Percentiles rank a stretch among this genome's conserved stretches.
Conservation (phyloP, 2,888 invertebrate genomes). For the Zele albiditarsus region DNA sequence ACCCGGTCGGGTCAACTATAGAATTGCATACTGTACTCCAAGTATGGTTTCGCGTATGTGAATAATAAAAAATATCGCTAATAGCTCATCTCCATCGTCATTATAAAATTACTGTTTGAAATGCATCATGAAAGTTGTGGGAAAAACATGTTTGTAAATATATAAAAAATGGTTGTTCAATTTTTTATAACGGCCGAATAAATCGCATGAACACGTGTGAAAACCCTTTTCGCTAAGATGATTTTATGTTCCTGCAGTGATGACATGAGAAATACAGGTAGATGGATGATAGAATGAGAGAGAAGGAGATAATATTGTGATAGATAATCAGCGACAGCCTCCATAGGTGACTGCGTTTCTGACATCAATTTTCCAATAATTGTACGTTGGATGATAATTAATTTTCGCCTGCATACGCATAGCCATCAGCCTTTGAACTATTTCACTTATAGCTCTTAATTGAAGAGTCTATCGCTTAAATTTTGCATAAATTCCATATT, state of each 20-base stretch:
- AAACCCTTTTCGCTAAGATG: not conserved
- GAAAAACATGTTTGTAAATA: too few species aligned
- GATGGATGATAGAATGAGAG: not conserved
- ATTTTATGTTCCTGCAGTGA: not conserved
- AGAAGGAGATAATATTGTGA: not conserved
- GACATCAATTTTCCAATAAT: slow-evolving; percentile 15
- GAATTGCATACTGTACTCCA: not conserved
- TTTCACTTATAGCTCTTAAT: slow-evolving; percentile 1
- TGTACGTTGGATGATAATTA: slow-evolving; percentile 9
- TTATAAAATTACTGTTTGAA: too few species aligned
- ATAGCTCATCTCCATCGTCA: too few species aligned
- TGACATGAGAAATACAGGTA: not conserved
- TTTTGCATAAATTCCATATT: not conserved
- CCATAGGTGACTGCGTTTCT: not conserved
- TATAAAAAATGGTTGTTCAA: too few species aligned
- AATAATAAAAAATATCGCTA: not conserved
- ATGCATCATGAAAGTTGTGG: too few species aligned
- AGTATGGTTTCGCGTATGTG: not conserved
- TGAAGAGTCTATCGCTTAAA: not conserved
- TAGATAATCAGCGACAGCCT: not conserved
- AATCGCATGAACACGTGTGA: too few species aligned
- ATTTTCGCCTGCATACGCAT: not conserved
- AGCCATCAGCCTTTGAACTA: not conserved
- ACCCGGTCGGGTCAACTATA: not conserved
- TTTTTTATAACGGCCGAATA: too few species aligned